These are phyloP conservation scores for Drymodes brunneopygia DNA, from an alignment of 2,113 vertebrate genomes.

Conservation along the genomic window DNA sequence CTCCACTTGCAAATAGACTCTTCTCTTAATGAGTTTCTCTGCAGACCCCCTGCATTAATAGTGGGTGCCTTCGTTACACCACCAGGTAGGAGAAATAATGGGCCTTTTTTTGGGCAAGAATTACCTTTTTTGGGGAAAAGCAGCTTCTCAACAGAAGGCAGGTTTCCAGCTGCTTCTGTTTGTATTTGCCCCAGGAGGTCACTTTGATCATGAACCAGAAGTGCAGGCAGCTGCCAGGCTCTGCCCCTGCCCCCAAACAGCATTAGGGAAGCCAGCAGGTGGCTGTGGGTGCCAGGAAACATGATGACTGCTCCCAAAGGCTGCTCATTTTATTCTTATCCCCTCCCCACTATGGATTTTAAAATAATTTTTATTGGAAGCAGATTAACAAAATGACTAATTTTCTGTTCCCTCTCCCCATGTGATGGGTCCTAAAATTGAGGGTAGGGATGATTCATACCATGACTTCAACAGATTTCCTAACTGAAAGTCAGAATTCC, in stretches of 20 bases:
- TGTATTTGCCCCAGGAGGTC: neutral
- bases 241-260: neutral
- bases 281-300: neutral
- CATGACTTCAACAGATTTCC: neutral
- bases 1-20: neutral
- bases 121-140: neutral
- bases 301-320: fast-evolving
- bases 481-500: neutral
- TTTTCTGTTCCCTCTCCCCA: neutral
- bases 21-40: neutral
- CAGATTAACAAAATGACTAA: neutral
- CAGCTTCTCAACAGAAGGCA: fast-evolving
- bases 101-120: neutral
- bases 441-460: conserved; percentile 6
- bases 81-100: neutral
- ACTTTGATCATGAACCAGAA: neutral
- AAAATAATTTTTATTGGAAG: neutral
- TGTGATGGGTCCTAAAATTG: neutral
- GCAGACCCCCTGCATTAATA: neutral
- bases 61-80: fast-evolving
- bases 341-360: neutral
- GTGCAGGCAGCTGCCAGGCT: neutral
- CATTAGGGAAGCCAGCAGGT: neutral
- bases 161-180: neutral
- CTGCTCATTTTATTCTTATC: neutral